phyloP scores from a whole-genome alignment of 2,113 vertebrate genomes.

The Piprites chloris region DNA sequence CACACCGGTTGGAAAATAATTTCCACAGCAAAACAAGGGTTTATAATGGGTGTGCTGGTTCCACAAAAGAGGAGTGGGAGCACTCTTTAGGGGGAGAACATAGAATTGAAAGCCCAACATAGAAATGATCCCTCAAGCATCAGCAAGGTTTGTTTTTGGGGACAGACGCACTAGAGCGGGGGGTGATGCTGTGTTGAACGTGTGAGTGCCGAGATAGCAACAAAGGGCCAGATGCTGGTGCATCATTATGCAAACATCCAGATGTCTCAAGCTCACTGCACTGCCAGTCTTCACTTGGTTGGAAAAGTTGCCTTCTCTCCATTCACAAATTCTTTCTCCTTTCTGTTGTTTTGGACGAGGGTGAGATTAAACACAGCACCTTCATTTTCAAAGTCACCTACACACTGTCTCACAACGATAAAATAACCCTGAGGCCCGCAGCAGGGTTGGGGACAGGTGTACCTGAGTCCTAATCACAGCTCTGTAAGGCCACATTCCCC shows the following conservation, averaged over 20 bases:
- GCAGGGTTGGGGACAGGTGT: background rate
- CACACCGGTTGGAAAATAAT: constrained; percentile 9
- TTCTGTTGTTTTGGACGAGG: background rate
- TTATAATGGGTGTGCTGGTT: background rate
- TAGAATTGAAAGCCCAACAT: background rate
- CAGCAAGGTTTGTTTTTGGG: background rate
- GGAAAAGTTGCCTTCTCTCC: background rate
- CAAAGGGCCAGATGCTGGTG: background rate
- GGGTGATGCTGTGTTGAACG: background rate
- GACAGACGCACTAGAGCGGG: background rate
- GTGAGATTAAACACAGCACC: background rate
- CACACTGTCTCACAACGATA: background rate
- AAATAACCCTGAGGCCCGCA: background rate
- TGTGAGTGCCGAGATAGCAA: background rate
- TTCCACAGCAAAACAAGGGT: constrained; percentile 13
- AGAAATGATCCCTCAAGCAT: background rate
- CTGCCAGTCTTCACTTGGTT: background rate
- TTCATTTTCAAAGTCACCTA: background rate
- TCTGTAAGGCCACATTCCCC: background rate
- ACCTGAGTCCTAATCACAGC: background rate
- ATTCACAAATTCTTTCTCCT: background rate
- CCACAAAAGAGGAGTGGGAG: background rate
- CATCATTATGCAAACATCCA: constrained; percentile 52
- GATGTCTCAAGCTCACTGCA: constrained; percentile 25
- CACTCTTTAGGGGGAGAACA: background rate